Base-by-base conservation (phyloP, 1,140 invertebrate species). In the Maconellicoccus hirsutus region DNA sequence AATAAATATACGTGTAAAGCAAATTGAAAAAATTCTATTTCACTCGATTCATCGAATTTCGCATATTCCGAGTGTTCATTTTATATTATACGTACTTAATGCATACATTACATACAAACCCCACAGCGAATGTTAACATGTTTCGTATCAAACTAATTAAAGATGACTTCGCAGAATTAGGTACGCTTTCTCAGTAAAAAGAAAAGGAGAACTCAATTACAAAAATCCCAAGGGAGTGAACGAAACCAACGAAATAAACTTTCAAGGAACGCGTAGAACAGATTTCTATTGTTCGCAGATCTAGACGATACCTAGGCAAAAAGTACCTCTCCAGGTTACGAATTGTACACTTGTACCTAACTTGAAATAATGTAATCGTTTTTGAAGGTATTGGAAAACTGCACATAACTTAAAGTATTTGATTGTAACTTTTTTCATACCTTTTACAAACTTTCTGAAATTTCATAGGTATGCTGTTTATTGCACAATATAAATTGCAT, bases 121-220 rank as follows among this genome's bases (percentile, higher is more conserved):
- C 42, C 42, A 16, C n/a, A 52, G 42, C 42, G n/a, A 52, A 52
- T 52, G 42, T 52, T 52, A 52, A 52, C 42, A 52, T 52, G 42
- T 52, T 52, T 52, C 42, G 42, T 16, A 52, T 52, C 12, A 52
- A 52, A 2, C 42, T 52, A 52, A 52, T 52, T 52, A 52, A 52
- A 52, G 12, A 52, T 16, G 42, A 52, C 42, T 52, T 16, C n/a
- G n/a, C 12, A 16, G 42, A 52, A 52, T 52, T 52, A 38, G 33
- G 6, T 38, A 16, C 42, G 12, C n/a, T 52, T 19, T 14, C 42
- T 52, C 42, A 52, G 42, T 52, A 52, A 52, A 52, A 52, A 52
- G 42, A 52, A 16, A 52, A 52, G 42, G 12, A 52, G n/a, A 52
- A 52, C 42, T 52, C 42, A 52, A 52, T 52, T 52, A 52, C 42